Evolutionary conservation across 2,113 vertebrate species (phyloP), one percentile per base, ranked within the genome.

Genomic region (Glaucomys volans): DNA sequence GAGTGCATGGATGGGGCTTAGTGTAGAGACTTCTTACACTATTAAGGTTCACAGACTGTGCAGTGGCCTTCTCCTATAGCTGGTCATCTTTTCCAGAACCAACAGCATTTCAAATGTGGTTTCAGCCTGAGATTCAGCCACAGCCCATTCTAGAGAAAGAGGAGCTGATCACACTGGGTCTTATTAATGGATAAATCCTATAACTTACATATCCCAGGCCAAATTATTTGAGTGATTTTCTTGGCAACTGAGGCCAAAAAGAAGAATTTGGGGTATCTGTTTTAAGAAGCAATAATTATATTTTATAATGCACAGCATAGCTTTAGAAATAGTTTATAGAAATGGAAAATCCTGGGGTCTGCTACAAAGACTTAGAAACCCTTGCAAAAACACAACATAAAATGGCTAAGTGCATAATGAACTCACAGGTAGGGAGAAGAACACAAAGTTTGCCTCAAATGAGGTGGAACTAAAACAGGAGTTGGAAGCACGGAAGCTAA

Each of bases 271-370:
- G 88, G 85, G 22, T 28, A 40, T 79, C 30, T 57, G 47, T 86
- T 91, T 94, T 74, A 86, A 82, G 88, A 91, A 95, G 79, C 35
- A 93, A 66, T 84, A 86, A 94, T 86, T 93, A 47, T 59, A 52
- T 96, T 89, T 96, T 89, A 74, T 91, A 66, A 11, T n/a, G 54
- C 5, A 71, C 12, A 26, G 22, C 28, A 79, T 24, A 52, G 57
- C 54, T 94, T 95, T 80, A 92, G 24, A 96, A 93, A 76, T 90
- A 50, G 85, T 93, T 90, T 82, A 66, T 77, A 94, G 76, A 94
- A 85, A 81, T 26, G 4, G n/a, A 86, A 47, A 95, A 35, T 71
- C 79, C 47, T 8, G 30, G 1, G 71, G 57, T 81, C 69, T 76
- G 28, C 44, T 92, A n/a, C 40, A 67, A 79, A 95, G 67, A 64